These are phyloP conservation scores for Chymomyza fuscimana DNA, from an alignment of 2,888 invertebrate species.

Conservation along the genomic window DNA sequence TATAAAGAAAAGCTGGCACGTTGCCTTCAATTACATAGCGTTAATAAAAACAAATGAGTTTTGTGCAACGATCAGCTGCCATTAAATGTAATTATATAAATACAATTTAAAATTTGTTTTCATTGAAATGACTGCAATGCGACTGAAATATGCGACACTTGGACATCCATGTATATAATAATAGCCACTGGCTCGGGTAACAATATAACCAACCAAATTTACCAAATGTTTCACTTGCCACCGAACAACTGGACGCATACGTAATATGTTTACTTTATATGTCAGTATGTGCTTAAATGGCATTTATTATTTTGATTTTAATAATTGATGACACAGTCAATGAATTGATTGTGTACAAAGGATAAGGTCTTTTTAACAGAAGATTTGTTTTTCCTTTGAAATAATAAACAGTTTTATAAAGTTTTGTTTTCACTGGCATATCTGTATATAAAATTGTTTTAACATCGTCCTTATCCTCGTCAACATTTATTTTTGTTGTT, in stretches of 20 bases:
- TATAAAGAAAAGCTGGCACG: not conserved
- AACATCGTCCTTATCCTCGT: no score
- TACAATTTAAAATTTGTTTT: constrained; percentile 60
- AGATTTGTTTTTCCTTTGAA: no score
- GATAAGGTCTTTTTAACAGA: no score
- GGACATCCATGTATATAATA: not conserved
- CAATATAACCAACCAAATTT: not conserved
- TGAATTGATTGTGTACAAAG: not conserved
- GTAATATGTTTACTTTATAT: constrained; percentile 31
- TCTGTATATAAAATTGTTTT: no score
- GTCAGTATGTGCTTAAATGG: constrained; percentile 42
- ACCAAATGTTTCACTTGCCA: not conserved
- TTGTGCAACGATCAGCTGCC: constrained; percentile 60
- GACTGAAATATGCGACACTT: not conserved
- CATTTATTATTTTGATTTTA: constrained; percentile 58
- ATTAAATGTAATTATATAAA: constrained; percentile 72
- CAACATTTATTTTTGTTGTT: no score
- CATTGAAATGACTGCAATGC: constrained; percentile 32
- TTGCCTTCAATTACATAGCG: constrained; percentile 51
- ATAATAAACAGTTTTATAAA: no score
- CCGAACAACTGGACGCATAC: not conserved
- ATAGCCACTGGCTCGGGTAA: not conserved
- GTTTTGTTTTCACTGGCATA: no score
- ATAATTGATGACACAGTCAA: constrained; percentile 23
- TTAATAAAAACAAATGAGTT: constrained; percentile 73